phyloP scores from a whole-genome alignment of 2,888 invertebrate genomes.

The Metopia argyrocephala region DNA sequence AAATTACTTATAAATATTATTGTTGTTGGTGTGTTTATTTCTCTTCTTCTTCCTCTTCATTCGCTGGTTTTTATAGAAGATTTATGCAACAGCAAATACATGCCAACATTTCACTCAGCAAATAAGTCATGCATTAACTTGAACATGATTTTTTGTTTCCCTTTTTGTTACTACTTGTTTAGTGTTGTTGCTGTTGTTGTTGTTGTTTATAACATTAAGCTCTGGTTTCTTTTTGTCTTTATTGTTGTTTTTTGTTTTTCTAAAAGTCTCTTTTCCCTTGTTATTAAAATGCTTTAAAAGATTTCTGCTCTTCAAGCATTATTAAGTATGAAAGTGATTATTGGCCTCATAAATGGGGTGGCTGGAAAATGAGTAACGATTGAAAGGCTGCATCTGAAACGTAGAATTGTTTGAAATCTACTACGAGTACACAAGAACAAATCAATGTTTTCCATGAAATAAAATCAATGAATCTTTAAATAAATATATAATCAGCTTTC shows the following conservation, averaged over 20 bases:
- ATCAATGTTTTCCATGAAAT: slow-evolving; percentile 42
- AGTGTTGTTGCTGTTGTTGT: not conserved
- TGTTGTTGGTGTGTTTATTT: not conserved
- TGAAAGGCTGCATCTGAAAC: slow-evolving; percentile 20
- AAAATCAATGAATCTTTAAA: slow-evolving; percentile 41
- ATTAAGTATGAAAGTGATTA: slow-evolving; percentile 65
- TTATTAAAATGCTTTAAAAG: slow-evolving; percentile 52
- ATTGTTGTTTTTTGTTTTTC: not conserved
- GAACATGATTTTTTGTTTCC: slow-evolving; percentile 68
- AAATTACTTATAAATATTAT: no score
- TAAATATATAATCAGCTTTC: no score
- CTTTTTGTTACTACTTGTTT: slow-evolving; percentile 55
- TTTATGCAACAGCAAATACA: slow-evolving; percentile 61
- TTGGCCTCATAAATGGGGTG: slow-evolving; percentile 53
- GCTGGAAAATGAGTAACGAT: slow-evolving; percentile 17
- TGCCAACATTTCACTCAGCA: slow-evolving; percentile 72
- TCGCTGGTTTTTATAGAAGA: slow-evolving; percentile 26
- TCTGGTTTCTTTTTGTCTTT: not conserved
- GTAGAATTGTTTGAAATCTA: slow-evolving; percentile 5
- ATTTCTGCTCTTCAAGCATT: slow-evolving; percentile 57
- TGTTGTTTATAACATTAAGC: not conserved
- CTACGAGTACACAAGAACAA: slow-evolving; percentile 30
- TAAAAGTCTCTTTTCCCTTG: not conserved
- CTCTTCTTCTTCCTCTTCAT: not conserved
- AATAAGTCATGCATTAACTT: slow-evolving; percentile 71